Evolutionary conservation across 2,888 invertebrate genomes (phyloP), one percentile per base, ranked within the genome.

Genomic region (Julus scandinavius): DNA sequence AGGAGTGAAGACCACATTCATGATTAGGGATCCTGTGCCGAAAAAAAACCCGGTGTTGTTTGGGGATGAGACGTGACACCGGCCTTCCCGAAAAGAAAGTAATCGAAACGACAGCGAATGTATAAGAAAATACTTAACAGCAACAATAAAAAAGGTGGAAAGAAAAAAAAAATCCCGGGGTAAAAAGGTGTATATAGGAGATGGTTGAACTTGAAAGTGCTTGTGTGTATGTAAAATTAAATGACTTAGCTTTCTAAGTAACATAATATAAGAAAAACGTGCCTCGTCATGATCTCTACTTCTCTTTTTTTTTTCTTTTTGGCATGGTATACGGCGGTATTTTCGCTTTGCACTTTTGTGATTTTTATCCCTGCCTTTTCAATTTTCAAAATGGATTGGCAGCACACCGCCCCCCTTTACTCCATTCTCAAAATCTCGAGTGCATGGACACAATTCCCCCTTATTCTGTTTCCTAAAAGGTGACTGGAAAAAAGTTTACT

Each of bases 21-120:
- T 72, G 72, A 72, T 72, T 72, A 72, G 72, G 72, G 72, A 72
- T 72, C 72, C 72, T 72, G 9, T 9, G 29, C 72, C 72, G 72
- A 72, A 72, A 72, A 72, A 29, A 54, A 72, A 72, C 29, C 9
- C 20, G 72, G 72, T 20, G 72, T 72, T 72, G 72, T 72, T 72
- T 72, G 72, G 72, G 72, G 72, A 72, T 72, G 72, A 72, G 72
- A 72, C 72, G 72, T 72, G 72, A 72, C 72, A 72, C 72, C 72
- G 72, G 72, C 72, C 72, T 72, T 72, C 29, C 72, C 20, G 72
- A 72, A 72, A 72, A 72, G 72, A 72, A 72, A 72, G 72, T 72
- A 72, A 72, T 72, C 72, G 72, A 72, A 72, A 72, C 72, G 72
- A 72, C 72, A 72, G 72, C 72, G 72, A 72, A 72, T 29, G 29